Evolutionary conservation across 2,113 vertebrate species (phyloP).

Genomic region (Onychostoma macrolepis): DNA sequence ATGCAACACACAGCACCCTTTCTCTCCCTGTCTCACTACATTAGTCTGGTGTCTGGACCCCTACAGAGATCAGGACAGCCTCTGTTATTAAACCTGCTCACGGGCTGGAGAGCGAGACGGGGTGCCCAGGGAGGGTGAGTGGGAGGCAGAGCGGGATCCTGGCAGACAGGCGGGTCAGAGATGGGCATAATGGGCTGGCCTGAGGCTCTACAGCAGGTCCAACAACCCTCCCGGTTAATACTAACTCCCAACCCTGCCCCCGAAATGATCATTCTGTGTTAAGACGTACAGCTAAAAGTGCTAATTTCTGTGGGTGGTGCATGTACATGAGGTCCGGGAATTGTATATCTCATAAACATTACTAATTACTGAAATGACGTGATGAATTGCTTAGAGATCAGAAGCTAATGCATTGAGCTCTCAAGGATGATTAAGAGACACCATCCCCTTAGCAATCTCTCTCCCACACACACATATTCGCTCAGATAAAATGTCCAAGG

Average conservation of each 20-base stretch:
- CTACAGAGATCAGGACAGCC: constrained; percentile 41
- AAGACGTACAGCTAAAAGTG: neutral
- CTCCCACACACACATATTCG: neutral
- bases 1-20: constrained; percentile 24
- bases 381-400: constrained; percentile 40
- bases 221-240: neutral
- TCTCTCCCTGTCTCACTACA: constrained; percentile 40
- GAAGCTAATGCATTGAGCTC: constrained; percentile 41
- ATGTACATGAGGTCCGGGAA: neutral
- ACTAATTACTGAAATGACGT: constrained; percentile 20
- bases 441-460: neutral
- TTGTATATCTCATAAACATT: constrained; percentile 36
- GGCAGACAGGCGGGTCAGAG: constrained; percentile 28
- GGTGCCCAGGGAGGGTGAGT: constrained; percentile 6
- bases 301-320: neutral
- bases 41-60: constrained; percentile 50
- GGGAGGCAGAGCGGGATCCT: neutral
- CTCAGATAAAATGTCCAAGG: neutral
- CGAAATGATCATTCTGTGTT: neutral
- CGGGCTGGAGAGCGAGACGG: constrained; percentile 19
- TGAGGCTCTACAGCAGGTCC: constrained; percentile 15
- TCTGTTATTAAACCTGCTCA: constrained; percentile 53
- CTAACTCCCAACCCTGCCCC: neutral
- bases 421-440: constrained; percentile 30
- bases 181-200: neutral